A percentile compares a stretch with the other conserved stretches of the same genome.
phyloP scores from a whole-genome alignment of 2,113 vertebrate genomes.

The Ivindomyrus marchei region DNA sequence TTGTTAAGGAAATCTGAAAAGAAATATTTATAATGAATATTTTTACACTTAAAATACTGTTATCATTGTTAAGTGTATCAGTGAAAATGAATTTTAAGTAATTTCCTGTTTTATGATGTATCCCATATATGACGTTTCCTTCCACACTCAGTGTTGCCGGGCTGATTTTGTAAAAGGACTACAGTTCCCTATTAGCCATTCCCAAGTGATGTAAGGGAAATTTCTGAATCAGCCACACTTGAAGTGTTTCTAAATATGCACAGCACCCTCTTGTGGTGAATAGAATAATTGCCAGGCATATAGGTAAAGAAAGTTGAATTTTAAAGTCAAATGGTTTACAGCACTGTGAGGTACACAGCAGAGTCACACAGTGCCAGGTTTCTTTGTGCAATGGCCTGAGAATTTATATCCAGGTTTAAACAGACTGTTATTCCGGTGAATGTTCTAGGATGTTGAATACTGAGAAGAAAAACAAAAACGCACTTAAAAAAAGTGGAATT shows the following conservation, averaged over 20 bases:
- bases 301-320: neutral
- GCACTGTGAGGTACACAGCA: neutral
- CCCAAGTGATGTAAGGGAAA: neutral
- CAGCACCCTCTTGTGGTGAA: conserved; percentile 18
- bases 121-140: neutral
- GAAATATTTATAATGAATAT: neutral
- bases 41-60: neutral
- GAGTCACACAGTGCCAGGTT: neutral
- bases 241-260: neutral
- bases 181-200: neutral
- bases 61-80: neutral
- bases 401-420: neutral
- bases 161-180: neutral
- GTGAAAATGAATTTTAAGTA: neutral
- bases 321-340: neutral
- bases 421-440: neutral
- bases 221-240: neutral
- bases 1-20: neutral
- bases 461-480: neutral
- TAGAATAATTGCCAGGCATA: neutral
- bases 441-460: neutral
- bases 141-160: neutral
- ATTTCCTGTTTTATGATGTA: neutral
- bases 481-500: neutral
- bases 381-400: neutral